These are phyloP conservation scores for Diarsia brunnea DNA, from an alignment of 2,888 invertebrate genomes.

Conservation along the genomic window DNA sequence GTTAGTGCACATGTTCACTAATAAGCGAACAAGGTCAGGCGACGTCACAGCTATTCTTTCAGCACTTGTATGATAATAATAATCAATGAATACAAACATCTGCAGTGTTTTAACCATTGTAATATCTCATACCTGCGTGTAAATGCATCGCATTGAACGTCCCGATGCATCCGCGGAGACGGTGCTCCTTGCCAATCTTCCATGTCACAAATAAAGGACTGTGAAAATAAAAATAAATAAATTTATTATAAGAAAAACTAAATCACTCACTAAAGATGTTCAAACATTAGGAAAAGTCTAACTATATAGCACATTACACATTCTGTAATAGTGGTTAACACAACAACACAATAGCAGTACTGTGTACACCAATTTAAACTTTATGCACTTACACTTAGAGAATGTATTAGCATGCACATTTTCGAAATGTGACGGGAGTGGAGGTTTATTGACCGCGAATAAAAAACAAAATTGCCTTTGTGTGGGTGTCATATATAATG, in stretches of 20 bases:
- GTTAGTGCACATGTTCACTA: slow-evolving; percentile 25
- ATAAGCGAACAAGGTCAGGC: slow-evolving; percentile 44
- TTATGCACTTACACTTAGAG: slow-evolving; percentile 52
- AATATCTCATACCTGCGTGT: slow-evolving; percentile 92
- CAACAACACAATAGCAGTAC: slow-evolving; percentile 50
- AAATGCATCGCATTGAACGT: slow-evolving; percentile 99
- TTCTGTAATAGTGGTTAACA: slow-evolving; percentile 37
- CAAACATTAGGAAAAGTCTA: slow-evolving; percentile 29
- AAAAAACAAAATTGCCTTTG: slow-evolving; percentile 53
- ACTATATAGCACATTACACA: slow-evolving; percentile 37
- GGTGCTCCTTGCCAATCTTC: slow-evolving; percentile 99
- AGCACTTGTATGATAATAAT: slow-evolving; percentile 4
- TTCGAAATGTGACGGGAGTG: slow-evolving; percentile 56
- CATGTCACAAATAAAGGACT: slow-evolving; percentile 99
- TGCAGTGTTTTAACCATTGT: neutral
- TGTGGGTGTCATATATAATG: slow-evolving; percentile 44
- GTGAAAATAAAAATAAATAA: slow-evolving; percentile 76
- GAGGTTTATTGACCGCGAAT: slow-evolving; percentile 66
- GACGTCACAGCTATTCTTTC: slow-evolving; percentile 17
- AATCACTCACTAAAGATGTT: slow-evolving; percentile 6
- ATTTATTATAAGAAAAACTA: slow-evolving; percentile 4
- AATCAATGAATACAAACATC: slow-evolving; percentile 22
- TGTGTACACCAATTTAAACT: slow-evolving; percentile 57
- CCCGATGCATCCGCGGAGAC: slow-evolving; percentile 99
- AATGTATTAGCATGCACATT: slow-evolving; percentile 62